Evolutionary conservation across 2,797 vertebrate species (phyloP), one percentile per base, ranked within the genome.

Genomic region (Myoxocephalus aenaeus): DNA sequence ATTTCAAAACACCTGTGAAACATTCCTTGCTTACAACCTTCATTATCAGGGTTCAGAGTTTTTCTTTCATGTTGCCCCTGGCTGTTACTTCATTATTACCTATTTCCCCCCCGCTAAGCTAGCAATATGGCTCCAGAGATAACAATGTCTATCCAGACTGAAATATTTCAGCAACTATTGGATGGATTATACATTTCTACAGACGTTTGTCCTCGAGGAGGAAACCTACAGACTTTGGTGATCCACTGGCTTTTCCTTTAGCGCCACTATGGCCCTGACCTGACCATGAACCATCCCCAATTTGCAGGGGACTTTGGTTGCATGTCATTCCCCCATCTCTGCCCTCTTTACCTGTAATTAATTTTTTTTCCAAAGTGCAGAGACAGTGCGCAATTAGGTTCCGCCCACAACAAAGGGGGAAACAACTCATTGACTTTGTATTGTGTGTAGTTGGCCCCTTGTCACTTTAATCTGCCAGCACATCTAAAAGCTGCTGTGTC

Each of bases 1-100:
- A 46, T 44, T 56, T 42, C 1, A 61, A 75, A 81, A 71, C 69
- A 70, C 69, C 63, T 51, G 22, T 57, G 29, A 64, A 81, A 59
- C 34, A 75, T 73, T 74, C 36, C 22, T 57, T 5, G 4, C 17
- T 17, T 4, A 62, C 7, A 36, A 18, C 53, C 18, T 54, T 38
- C 25, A 42, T 51, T 63, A 72, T 64, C 54, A 46, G 11, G 3
- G 20, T 11, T 48, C 36, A 27, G 12, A 13, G 25, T 13, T 36
- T 67, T 22, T 53, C 36, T 73, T 65, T 72, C 51, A 69, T 65
- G 58, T 57, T 61, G 34, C 71, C 72, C 36, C 64, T 53, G 54
- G 58, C 59, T 78, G 58, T 34, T 65, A 18, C 17, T 62, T 62
- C 25, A 58, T 68, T 73, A 40, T 51, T 76, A 65, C 7, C 2